These are phyloP conservation scores for Ceyx cyanopectus DNA, from an alignment of 2,113 vertebrate genomes.

Conservation along the genomic window DNA sequence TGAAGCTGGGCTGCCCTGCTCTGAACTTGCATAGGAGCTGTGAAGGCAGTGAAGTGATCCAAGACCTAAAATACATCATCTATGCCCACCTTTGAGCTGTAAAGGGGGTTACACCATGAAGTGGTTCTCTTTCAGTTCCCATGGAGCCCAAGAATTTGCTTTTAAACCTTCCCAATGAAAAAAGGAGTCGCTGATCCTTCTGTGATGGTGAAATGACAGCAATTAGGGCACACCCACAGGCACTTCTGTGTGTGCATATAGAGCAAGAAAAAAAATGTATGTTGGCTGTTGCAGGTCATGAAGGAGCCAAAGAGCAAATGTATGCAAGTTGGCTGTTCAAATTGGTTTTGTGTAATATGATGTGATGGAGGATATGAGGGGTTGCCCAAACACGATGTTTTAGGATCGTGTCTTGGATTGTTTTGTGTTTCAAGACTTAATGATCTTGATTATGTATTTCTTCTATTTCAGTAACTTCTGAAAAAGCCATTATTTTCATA, in stretches of 20 bases:
- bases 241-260: rapidly evolving
- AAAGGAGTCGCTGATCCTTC: rapidly evolving
- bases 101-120: rapidly evolving
- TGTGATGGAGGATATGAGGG: not conserved
- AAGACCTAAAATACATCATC: not conserved
- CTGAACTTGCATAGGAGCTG: rapidly evolving
- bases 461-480: not conserved
- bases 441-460: not conserved
- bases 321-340: not conserved
- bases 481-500: not conserved
- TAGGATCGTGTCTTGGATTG: not conserved
- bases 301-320: not conserved
- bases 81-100: not conserved
- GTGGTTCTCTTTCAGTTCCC: not conserved
- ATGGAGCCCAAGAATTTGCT: not conserved
- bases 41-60: rapidly evolving
- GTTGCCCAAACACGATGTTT: rapidly evolving
- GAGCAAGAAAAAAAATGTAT: not conserved
- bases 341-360: too few relatives aligned
- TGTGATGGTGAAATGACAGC: not conserved
- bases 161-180: not conserved
- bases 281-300: not conserved
- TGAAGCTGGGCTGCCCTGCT: not conserved
- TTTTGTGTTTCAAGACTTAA: not conserved
- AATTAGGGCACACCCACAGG: not conserved